These are phyloP conservation scores for Omphaloscelis lunosa DNA, from an alignment of 2,888 invertebrate genomes.

Conservation along the genomic window DNA sequence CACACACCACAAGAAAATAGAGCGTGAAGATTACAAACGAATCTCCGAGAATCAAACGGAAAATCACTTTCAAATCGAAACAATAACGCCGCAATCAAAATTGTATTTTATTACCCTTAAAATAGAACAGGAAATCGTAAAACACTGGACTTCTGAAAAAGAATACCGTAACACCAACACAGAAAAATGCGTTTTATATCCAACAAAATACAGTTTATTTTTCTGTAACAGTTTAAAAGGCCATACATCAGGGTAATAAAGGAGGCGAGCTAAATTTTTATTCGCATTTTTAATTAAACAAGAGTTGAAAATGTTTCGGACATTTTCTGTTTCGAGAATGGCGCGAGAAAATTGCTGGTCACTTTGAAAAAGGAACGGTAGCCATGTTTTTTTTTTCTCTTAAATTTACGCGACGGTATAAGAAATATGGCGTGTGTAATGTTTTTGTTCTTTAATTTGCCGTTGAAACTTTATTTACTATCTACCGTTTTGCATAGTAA, in stretches of 20 bases:
- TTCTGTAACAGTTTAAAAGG: constrained; percentile 67
- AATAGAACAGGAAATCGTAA: constrained; percentile 88
- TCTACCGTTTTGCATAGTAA: neutral
- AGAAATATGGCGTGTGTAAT: constrained; percentile 29
- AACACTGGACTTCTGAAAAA: constrained; percentile 80
- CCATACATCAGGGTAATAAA: constrained; percentile 88
- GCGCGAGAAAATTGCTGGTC: constrained; percentile 64
- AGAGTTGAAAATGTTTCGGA: constrained; percentile 77
- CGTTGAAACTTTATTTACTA: neutral
- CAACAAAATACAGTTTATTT: constrained; percentile 70
- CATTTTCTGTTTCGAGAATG: constrained; percentile 83
- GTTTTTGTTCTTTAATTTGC: constrained; percentile 10
- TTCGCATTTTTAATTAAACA: constrained; percentile 90
- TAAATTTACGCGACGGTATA: constrained; percentile 33
- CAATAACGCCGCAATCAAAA: constrained; percentile 79
- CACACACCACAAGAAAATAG: constrained; percentile 23
- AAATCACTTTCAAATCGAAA: constrained; percentile 70
- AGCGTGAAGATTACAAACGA: constrained; percentile 53
- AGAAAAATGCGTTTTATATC: constrained; percentile 59
- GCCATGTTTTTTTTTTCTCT: constrained; percentile 53
- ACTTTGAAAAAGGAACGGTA: constrained; percentile 57
- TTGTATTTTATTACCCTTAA: constrained; percentile 84
- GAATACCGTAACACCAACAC: constrained; percentile 61
- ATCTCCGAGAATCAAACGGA: constrained; percentile 47
- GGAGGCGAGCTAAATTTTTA: constrained; percentile 83